Evolutionary conservation across 2,113 vertebrate genomes (phyloP), one percentile per base, ranked within the genome.

Genomic region (Speoplatyrhinus poulsoni): DNA sequence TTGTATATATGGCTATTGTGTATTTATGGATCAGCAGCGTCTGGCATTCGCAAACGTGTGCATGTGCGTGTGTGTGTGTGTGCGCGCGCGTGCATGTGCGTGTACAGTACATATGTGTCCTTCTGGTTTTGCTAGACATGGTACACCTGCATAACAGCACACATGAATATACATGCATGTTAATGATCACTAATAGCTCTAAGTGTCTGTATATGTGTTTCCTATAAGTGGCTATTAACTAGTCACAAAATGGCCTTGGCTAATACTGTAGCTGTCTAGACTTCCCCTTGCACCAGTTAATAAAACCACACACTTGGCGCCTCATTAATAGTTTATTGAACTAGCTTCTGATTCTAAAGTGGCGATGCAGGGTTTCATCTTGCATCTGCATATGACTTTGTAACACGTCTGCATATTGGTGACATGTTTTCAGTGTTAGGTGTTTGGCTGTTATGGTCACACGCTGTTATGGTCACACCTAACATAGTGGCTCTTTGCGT

Each of bases 91-190:
- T 26, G 26, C 2, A 26, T 9, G 48, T 4, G 41, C 46, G 26
- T 26, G 26, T 26, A 26, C 26, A 26, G 10, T 41, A 59, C 1
- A 0, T 66, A 53, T 46, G 12, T 1, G 1, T 65, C 46, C 59
- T 56, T 46, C 67, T 48, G 54, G 58, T 55, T 36, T 63, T 54
- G 41, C 54, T 59, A 33, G 77, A 63, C 54, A 69, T 76, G 67
- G 62, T 56, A 72, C 65, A 70, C 63, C 75, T 19, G 19, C 63
- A 79, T 70, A 82, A 76, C 71, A 82, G 81, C 75, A 70, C 76
- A 77, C 71, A 80, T 79, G 70, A 87, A 85, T 88, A 84, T 82
- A 74, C 75, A 74, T 60, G 65, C 68, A 71, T 81, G 71, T 70
- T 82, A 87, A 86, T 86, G 81, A 64, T 52, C 57, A 32, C 72